Percentiles rank a stretch among this genome's conserved stretches.
These are phyloP conservation scores for Cosmorhoe ocellata DNA, from an alignment of 2,888 invertebrate species.

Conservation along the genomic window DNA sequence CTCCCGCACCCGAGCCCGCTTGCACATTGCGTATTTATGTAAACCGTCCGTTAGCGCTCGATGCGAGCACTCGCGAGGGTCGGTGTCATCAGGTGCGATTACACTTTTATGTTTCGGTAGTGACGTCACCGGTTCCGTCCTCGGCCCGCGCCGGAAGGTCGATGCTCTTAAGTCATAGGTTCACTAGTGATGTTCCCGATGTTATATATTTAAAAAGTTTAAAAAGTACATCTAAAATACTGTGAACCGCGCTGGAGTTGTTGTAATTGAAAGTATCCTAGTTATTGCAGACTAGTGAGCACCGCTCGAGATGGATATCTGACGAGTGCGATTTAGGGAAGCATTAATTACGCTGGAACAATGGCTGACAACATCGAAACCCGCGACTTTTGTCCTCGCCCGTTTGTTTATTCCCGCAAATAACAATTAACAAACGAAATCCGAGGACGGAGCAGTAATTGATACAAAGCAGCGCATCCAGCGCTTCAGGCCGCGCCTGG, in stretches of 20 bases:
- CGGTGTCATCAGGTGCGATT: constrained; percentile 14
- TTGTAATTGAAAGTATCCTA: no score
- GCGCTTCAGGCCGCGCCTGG: constrained; percentile 16
- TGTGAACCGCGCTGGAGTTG: no score
- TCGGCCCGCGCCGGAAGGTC: no score
- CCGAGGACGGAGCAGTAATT: constrained; percentile 11
- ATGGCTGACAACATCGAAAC: constrained; percentile 14
- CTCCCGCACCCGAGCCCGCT: background rate
- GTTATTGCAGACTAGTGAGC: background rate
- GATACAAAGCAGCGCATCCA: constrained; percentile 10
- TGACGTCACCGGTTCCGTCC: no score
- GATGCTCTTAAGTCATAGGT: no score
- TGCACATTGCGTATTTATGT: constrained; percentile 14
- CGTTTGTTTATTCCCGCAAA: constrained; percentile 20
- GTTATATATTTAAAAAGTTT: no score
- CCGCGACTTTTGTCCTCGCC: constrained; percentile 3
- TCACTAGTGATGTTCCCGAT: no score
- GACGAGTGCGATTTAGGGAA: background rate
- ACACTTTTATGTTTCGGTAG: constrained; percentile 10
- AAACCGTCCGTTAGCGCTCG: constrained; percentile 7
- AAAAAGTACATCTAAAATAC: no score
- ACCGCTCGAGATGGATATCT: background rate
- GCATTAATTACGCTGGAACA: constrained; percentile 7
- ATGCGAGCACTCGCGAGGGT: constrained; percentile 10
- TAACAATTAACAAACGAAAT: constrained; percentile 15